Evolutionary conservation across 2,797 vertebrate genomes (phyloP), one percentile per base, ranked within the genome.

Genomic region (Remorina albescens): DNA sequence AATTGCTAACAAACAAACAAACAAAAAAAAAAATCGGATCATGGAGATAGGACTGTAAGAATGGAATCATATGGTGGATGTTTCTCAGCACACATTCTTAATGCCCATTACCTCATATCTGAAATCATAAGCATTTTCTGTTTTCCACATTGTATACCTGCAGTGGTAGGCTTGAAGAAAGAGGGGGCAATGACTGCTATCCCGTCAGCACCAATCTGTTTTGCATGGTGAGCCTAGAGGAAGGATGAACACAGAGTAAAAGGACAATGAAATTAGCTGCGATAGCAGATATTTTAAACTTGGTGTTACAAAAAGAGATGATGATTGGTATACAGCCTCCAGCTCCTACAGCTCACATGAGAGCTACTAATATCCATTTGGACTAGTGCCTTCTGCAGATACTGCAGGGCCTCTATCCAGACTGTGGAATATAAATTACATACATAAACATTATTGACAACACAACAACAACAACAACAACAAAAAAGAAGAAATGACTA

Each of bases 161-260:
- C 95, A 78, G 69, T 92, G 26, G 62, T 76, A 15, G 96, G 96
- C 89, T 97, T 99, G 86, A 97, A 94, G 91, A 97, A 98, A 77
- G 84, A 97, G 6, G 98, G 98, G 0, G 96, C 87, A 13, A 98
- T 95, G 59, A 94, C 95, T 56, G 96, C 94, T 32, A 99, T 99
- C 21, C 93, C 97, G 82, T 95, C 89, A 0, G 95, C 97, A 69
- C 93, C 90, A 25, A 95, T 90, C 53, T 92, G 68, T 54, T 89
- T 95, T 71, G 98, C 96, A 0, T 99, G 98, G 36, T 72, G 86
- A 56, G 98, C 97, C 98, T 99, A 73, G 2, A 73, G 49, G 28
- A n/a, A 59, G 36, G 6, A 61, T 13, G 4, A 41, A 66, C 8
- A 53, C 5, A 50, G 25, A n/a, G 4, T 46, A 4, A 9, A 46